phyloP scores from a whole-genome alignment of 2,888 invertebrate genomes.

The Tenthredo notha region DNA sequence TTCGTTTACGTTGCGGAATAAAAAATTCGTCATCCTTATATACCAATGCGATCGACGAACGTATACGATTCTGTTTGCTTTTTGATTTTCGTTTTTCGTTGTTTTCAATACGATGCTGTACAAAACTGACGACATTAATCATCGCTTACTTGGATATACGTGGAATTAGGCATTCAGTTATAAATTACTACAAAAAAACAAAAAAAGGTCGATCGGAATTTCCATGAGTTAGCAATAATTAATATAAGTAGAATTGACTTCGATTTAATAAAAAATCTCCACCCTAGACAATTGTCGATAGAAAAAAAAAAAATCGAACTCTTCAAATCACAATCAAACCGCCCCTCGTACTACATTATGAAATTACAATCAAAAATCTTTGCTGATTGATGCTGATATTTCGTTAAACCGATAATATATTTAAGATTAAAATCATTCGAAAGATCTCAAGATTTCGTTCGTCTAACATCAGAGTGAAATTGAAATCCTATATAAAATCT shows the following conservation, averaged over 20 bases:
- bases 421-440: neutral
- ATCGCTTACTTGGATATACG: neutral
- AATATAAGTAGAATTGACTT: neutral
- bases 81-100: neutral
- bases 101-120: neutral
- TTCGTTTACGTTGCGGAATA: neutral
- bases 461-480: neutral
- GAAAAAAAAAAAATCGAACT: neutral
- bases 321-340: neutral
- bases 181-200: neutral
- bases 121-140: neutral
- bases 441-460: neutral
- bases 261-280: neutral
- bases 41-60: neutral
- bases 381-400: slow-evolving; percentile 5
- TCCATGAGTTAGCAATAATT: neutral
- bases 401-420: neutral
- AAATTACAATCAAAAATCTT: slow-evolving; percentile 1
- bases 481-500: slow-evolving; percentile 8
- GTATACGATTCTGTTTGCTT: neutral
- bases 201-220: neutral
- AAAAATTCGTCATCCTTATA: neutral
- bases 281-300: neutral
- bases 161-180: neutral
- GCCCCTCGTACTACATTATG: neutral